Evolutionary conservation across 2,113 vertebrate species (phyloP).

Genomic region (Gallinago jamesoni): DNA sequence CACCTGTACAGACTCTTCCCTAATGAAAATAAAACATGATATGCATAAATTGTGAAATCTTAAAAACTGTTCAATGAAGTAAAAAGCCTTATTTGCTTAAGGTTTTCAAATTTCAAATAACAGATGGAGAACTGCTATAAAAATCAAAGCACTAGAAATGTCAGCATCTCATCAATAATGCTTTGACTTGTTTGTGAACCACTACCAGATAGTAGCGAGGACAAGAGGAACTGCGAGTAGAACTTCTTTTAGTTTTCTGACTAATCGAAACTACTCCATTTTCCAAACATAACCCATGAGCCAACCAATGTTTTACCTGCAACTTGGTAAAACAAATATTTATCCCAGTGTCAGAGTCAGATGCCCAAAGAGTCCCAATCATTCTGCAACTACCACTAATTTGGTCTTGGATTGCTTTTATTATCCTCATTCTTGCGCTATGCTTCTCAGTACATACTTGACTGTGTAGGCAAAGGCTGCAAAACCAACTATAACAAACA

Average conservation of each 20-base stretch:
- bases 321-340: constrained; percentile 2
- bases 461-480: constrained; percentile 98
- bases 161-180: neutral
- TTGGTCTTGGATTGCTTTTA: constrained; percentile 16
- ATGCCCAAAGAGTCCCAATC: constrained; percentile 40
- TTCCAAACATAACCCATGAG: constrained; percentile 63
- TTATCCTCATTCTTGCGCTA: constrained; percentile 91
- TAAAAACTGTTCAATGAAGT: constrained; percentile 56
- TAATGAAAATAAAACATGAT: neutral
- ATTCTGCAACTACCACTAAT: constrained; percentile 49
- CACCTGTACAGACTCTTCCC: neutral
- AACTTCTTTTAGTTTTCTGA: neutral
- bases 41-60: constrained; percentile 9
- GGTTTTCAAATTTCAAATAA: neutral
- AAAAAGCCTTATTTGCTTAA: constrained; percentile 64
- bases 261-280: neutral
- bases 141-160: constrained; percentile 38
- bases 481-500: constrained; percentile 97
- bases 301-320: constrained; percentile 40
- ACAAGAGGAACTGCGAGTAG: neutral
- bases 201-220: neutral
- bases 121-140: constrained; percentile 22
- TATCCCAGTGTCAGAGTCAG: constrained; percentile 19
- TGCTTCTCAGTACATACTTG: constrained; percentile 97
- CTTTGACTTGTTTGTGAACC: neutral